These are phyloP conservation scores for Protophormia terraenovae DNA, from an alignment of 2,888 invertebrate species.

Conservation along the genomic window DNA sequence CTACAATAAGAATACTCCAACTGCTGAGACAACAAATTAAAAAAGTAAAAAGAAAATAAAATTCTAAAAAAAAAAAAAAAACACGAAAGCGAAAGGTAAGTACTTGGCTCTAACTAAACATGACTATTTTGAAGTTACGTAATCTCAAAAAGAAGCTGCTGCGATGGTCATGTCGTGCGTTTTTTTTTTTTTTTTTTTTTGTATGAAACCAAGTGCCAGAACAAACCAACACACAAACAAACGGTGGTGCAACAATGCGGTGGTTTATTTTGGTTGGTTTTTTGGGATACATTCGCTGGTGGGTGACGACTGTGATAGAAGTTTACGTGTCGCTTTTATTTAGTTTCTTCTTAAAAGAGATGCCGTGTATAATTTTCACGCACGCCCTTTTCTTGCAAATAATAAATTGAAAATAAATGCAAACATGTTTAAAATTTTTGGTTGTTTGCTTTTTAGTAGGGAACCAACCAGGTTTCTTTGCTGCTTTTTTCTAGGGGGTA, in stretches of 20 bases:
- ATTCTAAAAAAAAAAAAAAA: slow-evolving; percentile 17
- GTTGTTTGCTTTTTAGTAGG: not conserved
- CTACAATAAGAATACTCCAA: slow-evolving; percentile 16
- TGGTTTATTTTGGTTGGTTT: slow-evolving; percentile 21
- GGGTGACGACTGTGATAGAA: slow-evolving; percentile 52
- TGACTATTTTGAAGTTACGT: slow-evolving; percentile 53
- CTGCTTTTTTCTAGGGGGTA: not conserved
- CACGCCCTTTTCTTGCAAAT: slow-evolving; percentile 74
- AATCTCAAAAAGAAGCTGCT: slow-evolving; percentile 47
- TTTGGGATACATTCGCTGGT: not conserved
- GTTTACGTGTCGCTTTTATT: slow-evolving; percentile 58
- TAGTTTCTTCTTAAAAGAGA: slow-evolving; percentile 36
- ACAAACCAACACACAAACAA: too few relatives aligned
- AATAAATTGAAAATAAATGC: slow-evolving; percentile 67
- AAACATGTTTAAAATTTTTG: slow-evolving; percentile 46
- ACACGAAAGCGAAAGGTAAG: slow-evolving; percentile 61
- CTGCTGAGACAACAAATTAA: not conserved
- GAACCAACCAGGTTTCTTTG: not conserved
- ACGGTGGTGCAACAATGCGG: slow-evolving; percentile 8
- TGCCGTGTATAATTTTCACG: slow-evolving; percentile 76
- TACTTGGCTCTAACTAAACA: slow-evolving; percentile 30
- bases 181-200: too few relatives aligned
- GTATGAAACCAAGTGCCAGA: not conserved
- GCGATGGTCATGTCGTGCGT: slow-evolving; percentile 56
- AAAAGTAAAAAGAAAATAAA: not conserved